Percentiles rank a stretch among this genome's conserved stretches.
Evolutionary conservation across 2,797 vertebrate species (phyloP).

Genomic region (Emydoidea blandingii): DNA sequence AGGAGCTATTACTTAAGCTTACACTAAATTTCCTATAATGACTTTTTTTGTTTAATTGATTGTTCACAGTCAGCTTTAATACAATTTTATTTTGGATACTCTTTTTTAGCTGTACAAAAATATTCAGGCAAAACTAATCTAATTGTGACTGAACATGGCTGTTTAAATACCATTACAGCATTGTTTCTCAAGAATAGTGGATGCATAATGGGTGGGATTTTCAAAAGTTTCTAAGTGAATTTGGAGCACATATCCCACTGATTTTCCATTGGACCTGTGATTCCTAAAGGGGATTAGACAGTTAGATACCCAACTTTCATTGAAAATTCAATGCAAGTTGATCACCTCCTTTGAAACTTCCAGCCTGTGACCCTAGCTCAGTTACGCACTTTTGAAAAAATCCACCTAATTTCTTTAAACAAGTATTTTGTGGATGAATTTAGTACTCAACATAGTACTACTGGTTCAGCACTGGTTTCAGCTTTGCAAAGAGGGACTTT

Average conservation of each 20-base stretch:
- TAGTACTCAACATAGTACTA: not conserved
- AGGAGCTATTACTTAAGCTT: slow-evolving; percentile 74
- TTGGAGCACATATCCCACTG: not conserved
- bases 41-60: slow-evolving; percentile 66
- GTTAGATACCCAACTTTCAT: not conserved
- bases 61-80: slow-evolving; percentile 55
- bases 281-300: not conserved
- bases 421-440: slow-evolving; percentile 6
- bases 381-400: not conserved
- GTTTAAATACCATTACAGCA: slow-evolving; percentile 13
- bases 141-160: not conserved
- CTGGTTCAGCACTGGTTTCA: not conserved
- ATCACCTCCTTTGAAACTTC: not conserved
- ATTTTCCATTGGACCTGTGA: not conserved
- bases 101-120: slow-evolving; percentile 31
- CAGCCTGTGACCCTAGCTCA: not conserved
- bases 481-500: not conserved
- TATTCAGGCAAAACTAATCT: slow-evolving; percentile 9
- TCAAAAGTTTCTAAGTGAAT: not conserved
- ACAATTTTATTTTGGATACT: slow-evolving; percentile 42
- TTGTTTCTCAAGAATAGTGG: accelerated
- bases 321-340: not conserved
- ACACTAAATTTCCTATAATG: slow-evolving; percentile 63
- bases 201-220: not conserved
- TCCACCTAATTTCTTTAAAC: not conserved